Evolutionary conservation across 2,888 invertebrate genomes (phyloP).

Genomic region (Drosophila merina): DNA sequence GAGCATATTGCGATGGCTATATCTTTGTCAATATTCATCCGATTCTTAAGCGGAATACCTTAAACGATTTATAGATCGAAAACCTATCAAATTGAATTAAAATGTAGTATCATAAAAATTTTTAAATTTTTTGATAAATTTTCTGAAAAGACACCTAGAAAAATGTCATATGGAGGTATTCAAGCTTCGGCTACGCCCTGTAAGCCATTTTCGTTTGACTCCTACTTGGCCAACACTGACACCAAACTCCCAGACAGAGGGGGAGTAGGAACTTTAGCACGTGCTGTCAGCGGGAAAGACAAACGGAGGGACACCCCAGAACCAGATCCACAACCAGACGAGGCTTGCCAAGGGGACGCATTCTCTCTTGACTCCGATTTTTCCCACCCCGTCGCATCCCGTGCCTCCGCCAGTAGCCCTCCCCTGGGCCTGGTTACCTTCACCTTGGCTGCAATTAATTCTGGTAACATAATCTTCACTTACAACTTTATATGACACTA

Average conservation of each 20-base stretch:
- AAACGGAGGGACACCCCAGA: slow-evolving; percentile 17
- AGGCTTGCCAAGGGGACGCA: slow-evolving; percentile 24
- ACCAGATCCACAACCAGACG: slow-evolving; percentile 14
- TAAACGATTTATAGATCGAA: too few species aligned
- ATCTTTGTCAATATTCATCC: too few species aligned
- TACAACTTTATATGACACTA: slow-evolving; percentile 79
- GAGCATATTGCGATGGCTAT: too few species aligned
- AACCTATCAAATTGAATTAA: too few species aligned
- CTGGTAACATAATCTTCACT: slow-evolving; percentile 81
- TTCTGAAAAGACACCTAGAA: too few species aligned
- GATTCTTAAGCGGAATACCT: too few species aligned
- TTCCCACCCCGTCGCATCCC: not conserved
- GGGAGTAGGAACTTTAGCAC: slow-evolving; percentile 64
- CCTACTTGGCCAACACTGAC: slow-evolving; percentile 22
- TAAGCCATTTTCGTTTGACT: not conserved
- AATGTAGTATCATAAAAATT: too few species aligned
- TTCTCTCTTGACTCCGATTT: slow-evolving; percentile 11
- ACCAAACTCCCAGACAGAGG: slow-evolving; percentile 32
- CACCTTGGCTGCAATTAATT: slow-evolving; percentile 79
- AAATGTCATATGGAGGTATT: too few species aligned
- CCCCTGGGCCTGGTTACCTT: slow-evolving; percentile 54
- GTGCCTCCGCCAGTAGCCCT: not conserved
- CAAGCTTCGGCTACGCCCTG: too few species aligned
- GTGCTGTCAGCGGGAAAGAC: slow-evolving; percentile 63
- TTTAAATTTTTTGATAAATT: too few species aligned